A percentile compares a stretch with the other conserved stretches of the same genome.
Evolutionary conservation across 2,888 invertebrate genomes (phyloP).

Genomic region (Amblyjoppa fuscipennis): DNA sequence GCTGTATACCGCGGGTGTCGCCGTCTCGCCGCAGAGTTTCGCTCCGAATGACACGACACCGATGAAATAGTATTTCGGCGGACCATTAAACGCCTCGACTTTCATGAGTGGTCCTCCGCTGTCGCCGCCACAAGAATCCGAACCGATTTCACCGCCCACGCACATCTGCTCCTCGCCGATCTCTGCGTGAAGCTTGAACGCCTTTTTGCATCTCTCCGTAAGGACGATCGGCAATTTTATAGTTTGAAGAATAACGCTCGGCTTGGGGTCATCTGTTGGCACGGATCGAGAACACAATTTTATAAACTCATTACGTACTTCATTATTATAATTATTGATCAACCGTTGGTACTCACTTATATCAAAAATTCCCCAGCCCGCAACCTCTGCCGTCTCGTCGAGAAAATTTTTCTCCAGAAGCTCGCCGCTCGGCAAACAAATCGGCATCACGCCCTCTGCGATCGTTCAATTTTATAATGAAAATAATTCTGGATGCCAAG

Average conservation of each 20-base stretch:
- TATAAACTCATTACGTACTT: neutral
- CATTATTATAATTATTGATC: neutral
- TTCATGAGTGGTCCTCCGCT: constrained; percentile 88
- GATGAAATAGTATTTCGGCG: constrained; percentile 86
- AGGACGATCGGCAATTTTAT: constrained; percentile 85
- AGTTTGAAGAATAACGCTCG: constrained; percentile 83
- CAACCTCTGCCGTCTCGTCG: constrained; percentile 86
- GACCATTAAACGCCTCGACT: constrained; percentile 85
- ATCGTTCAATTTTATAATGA: neutral
- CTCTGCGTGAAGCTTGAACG: constrained; percentile 70
- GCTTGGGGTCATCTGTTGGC: constrained; percentile 71
- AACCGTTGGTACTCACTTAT: constrained; percentile 74
- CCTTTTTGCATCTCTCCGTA: constrained; percentile 76
- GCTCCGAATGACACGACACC: constrained; percentile 90
- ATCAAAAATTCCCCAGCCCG: constrained; percentile 87
- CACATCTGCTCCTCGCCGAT: constrained; percentile 85
- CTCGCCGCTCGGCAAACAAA: constrained; percentile 87
- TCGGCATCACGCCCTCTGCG: constrained; percentile 85
- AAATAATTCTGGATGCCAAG: neutral
- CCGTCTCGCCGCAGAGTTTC: constrained; percentile 86
- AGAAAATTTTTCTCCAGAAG: constrained; percentile 82
- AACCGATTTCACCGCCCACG: constrained; percentile 87
- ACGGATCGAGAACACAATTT: neutral
- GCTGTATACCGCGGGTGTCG: constrained; percentile 91
- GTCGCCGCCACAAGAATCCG: constrained; percentile 88